Evolutionary conservation across 2,888 invertebrate species (phyloP).

Genomic region (Ommatoiulus sabulosus): DNA sequence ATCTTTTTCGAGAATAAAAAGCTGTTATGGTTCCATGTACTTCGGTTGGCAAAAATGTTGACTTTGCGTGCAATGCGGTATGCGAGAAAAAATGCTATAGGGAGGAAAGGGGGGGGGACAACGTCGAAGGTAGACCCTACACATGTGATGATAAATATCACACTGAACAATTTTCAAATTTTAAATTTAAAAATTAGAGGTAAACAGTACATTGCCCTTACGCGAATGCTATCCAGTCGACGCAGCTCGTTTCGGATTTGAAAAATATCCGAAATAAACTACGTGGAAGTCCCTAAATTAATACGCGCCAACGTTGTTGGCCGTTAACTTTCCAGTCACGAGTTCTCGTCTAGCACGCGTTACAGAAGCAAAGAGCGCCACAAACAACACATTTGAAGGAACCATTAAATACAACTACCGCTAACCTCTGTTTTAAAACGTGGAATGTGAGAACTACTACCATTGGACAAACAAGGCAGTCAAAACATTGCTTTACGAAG

Average conservation of each 20-base stretch:
- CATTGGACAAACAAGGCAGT: neutral
- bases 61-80: conserved; percentile 43
- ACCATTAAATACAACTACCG: neutral
- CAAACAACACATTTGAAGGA: neutral
- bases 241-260: neutral
- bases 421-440: neutral
- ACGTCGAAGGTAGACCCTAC: conserved; percentile 1
- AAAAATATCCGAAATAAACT: conserved; percentile 20
- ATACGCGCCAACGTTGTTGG: neutral
- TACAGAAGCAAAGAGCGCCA: neutral
- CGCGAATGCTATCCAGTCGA: neutral
- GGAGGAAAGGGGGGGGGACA: neutral
- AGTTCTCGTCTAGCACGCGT: neutral
- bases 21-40: conserved; percentile 24
- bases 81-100: neutral
- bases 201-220: conserved; percentile 43
- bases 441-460: neutral
- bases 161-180: conserved; percentile 44
- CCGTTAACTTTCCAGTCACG: conserved; percentile 18
- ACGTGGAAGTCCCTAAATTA: neutral
- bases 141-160: conserved; percentile 47
- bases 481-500: neutral
- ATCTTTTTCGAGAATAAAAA: conserved; percentile 37
- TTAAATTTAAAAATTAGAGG: conserved; percentile 45
- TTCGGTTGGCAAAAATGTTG: conserved; percentile 29